Conservation (phyloP, 2,797 vertebrate species). For the Pelodytes ibericus region DNA sequence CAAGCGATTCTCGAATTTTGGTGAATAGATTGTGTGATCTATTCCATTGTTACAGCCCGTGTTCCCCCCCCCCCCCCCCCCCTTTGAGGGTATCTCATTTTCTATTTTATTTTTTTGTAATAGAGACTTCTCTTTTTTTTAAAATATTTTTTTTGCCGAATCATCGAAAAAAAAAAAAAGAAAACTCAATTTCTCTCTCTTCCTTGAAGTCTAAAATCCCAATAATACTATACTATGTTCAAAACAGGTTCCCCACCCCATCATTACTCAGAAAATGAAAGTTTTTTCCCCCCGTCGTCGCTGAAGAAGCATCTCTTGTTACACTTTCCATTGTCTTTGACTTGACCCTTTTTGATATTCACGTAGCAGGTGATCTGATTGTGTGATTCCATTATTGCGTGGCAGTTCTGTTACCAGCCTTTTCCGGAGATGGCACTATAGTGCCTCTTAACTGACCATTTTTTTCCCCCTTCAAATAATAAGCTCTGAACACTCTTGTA, state of each 20-base stretch:
- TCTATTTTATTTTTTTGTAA: too few relatives aligned
- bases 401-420: neutral
- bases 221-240: constrained; percentile 19
- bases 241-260: constrained; percentile 22
- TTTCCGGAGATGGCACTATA: constrained; percentile 35
- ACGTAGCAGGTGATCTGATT: constrained; percentile 17
- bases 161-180: too few relatives aligned
- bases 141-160: too few relatives aligned
- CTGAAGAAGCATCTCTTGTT: constrained; percentile 28
- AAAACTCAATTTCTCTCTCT: too few relatives aligned
- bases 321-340: constrained; percentile 32
- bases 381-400: constrained; percentile 3
- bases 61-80: too few relatives aligned
- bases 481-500: constrained; percentile 16
- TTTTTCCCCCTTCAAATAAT: constrained; percentile 30
- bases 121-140: too few relatives aligned
- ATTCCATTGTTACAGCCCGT: too few relatives aligned
- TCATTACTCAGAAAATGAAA: constrained; percentile 32
- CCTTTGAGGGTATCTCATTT: too few relatives aligned
- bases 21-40: too few relatives aligned
- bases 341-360: constrained; percentile 26
- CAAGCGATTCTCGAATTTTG: too few relatives aligned
- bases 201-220: constrained; percentile 15
- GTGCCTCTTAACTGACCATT: constrained; percentile 35
- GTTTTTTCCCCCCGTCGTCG: constrained; percentile 27